A percentile compares a stretch with the other conserved stretches of the same genome.
Conservation (phyloP, 2,113 vertebrate species). For the human region GRCh38 chr4:105823501-105824000, state of each 20-base stretch:
- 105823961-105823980: neutral
- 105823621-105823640: neutral
- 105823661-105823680: neutral
- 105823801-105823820: neutral
- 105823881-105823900: neutral
- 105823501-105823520: constrained; percentile 16
- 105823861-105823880: neutral
- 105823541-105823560: constrained; percentile 35
- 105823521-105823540: neutral
- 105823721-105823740: neutral
- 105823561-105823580: neutral
- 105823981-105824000: neutral
- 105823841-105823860: neutral
- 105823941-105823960: neutral
- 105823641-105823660: neutral
- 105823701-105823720: neutral
- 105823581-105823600: constrained; percentile 16
- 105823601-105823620: neutral
- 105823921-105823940: neutral
- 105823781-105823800: constrained; percentile 26
- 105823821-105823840: neutral
- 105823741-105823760: neutral
- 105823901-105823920: neutral
- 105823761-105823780: neutral
- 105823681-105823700: neutral